Percentiles rank a stretch among this genome's conserved stretches.
Conservation (phyloP, 1,140 invertebrate genomes). For the Whitmania pigra region DNA sequence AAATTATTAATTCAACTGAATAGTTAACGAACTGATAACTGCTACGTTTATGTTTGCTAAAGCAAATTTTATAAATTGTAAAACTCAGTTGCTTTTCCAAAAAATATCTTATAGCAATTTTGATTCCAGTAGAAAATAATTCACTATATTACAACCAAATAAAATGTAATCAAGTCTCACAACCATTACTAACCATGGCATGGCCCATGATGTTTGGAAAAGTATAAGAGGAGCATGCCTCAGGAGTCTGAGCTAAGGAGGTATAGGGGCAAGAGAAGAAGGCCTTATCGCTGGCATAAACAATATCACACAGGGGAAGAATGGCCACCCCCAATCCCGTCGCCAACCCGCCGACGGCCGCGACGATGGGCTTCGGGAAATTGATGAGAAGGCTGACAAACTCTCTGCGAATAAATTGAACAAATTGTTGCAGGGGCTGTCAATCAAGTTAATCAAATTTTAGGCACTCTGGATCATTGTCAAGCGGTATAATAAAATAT, state of each 20-base stretch:
- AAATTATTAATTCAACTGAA: too few relatives aligned
- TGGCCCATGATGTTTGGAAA: slow-evolving; percentile 70
- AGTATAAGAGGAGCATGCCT: slow-evolving; percentile 68
- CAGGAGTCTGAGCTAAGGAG: slow-evolving; percentile 61
- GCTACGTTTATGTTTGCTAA: too few relatives aligned
- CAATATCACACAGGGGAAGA: slow-evolving; percentile 69
- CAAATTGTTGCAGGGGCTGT: too few relatives aligned
- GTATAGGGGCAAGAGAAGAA: slow-evolving; percentile 76
- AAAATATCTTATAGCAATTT: not conserved
- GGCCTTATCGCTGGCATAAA: slow-evolving; percentile 72
- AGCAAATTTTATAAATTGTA: too few relatives aligned
- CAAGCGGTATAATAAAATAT: too few relatives aligned
- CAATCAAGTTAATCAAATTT: too few relatives aligned
- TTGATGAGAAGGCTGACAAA: slow-evolving; percentile 68
- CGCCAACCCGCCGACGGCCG: slow-evolving; percentile 82
- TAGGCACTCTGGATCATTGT: too few relatives aligned
- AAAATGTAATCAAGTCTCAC: not conserved
- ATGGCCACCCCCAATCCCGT: slow-evolving; percentile 75
- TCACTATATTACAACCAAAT: too few relatives aligned
- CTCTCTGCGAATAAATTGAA: slow-evolving; percentile 45
- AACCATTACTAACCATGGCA: slow-evolving; percentile 49
- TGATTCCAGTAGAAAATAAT: too few relatives aligned
- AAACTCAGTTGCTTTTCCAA: not conserved
- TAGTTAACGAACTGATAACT: too few relatives aligned
- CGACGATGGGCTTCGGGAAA: slow-evolving; percentile 76